phyloP scores from a whole-genome alignment of 2,797 vertebrate species.

The Characodon lateralis region DNA sequence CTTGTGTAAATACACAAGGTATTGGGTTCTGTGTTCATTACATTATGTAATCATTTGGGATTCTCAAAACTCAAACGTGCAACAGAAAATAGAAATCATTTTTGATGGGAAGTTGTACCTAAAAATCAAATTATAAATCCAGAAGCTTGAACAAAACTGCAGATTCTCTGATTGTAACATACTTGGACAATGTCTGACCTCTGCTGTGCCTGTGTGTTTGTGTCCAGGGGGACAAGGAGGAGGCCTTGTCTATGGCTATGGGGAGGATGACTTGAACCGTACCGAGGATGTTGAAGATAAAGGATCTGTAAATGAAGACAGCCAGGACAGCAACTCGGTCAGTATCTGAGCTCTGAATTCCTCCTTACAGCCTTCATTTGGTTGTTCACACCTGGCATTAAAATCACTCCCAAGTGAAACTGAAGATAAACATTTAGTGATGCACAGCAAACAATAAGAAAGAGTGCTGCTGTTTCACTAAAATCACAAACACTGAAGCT shows the following conservation, averaged over 20 bases:
- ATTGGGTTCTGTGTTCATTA: not conserved
- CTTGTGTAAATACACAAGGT: not conserved
- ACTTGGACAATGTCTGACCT: not conserved
- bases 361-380: not conserved
- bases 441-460: not conserved
- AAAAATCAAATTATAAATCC: no score
- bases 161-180: not conserved
- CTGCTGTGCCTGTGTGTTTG: not conserved
- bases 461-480: not conserved
- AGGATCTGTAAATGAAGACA: conserved; percentile 88
- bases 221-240: conserved; percentile 72
- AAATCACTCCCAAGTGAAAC: not conserved
- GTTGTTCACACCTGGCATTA: not conserved
- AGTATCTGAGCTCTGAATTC: conserved; percentile 60
- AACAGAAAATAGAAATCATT: not conserved
- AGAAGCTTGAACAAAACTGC: not conserved
- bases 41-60: not conserved
- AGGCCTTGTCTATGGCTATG: conserved; percentile 90
- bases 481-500: not conserved
- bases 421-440: not conserved
- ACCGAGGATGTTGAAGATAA: conserved; percentile 81
- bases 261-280: conserved; percentile 87
- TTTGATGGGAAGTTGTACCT: not conserved
- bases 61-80: not conserved
- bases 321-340: conserved; percentile 91